Conservation (phyloP, 2,888 invertebrate genomes). For the Drosophila putrida region DNA sequence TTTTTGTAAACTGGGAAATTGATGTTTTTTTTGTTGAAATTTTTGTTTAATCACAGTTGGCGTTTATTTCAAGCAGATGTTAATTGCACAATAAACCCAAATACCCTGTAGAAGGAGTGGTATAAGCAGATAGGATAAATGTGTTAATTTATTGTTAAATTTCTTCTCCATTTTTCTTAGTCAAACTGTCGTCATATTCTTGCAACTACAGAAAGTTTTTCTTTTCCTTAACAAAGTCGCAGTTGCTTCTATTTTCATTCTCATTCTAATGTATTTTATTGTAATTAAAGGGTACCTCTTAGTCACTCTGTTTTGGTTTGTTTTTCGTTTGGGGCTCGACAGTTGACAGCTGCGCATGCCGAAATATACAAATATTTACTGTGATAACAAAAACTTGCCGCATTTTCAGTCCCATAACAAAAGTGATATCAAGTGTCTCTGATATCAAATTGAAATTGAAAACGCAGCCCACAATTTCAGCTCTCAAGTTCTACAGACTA, state of each 20-base stretch:
- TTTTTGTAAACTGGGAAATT: slow-evolving; percentile 2
- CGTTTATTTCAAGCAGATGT: slow-evolving; percentile 5
- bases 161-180: no score
- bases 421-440: slow-evolving; percentile 21
- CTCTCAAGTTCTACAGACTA: slow-evolving; percentile 12
- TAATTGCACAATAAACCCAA: slow-evolving; percentile 20
- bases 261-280: no score
- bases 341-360: slow-evolving; percentile 41
- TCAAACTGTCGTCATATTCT: no score
- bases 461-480: slow-evolving; percentile 13
- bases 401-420: slow-evolving; percentile 14
- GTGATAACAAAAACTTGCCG: slow-evolving; percentile 51
- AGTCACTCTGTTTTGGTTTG: background rate
- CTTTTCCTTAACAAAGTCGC: no score
- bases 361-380: slow-evolving; percentile 34
- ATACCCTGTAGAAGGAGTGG: slow-evolving; percentile 7
- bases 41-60: background rate
- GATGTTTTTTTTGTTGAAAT: background rate
- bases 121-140: background rate
- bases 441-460: slow-evolving; percentile 38
- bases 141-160: no score
- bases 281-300: background rate
- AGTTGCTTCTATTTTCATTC: no score
- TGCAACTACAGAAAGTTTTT: no score
- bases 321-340: slow-evolving; percentile 15